Evolutionary conservation across 2,888 invertebrate genomes (phyloP).

Genomic region (Dasypogon diadema): DNA sequence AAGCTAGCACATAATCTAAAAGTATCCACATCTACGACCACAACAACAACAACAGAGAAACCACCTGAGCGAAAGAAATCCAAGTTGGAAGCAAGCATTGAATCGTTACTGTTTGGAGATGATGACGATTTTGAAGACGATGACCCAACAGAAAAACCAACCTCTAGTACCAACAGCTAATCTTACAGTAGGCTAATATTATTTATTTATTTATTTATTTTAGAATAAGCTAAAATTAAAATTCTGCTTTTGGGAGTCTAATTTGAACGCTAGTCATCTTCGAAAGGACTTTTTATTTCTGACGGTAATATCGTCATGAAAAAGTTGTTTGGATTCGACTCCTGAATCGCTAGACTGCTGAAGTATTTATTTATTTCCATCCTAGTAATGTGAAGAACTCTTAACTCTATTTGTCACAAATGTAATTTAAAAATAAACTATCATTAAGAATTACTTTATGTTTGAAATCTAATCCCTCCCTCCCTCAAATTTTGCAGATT

Average conservation of each 20-base stretch:
- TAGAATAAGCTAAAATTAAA: background rate
- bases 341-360: constrained; percentile 38
- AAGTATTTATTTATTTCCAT: constrained; percentile 34
- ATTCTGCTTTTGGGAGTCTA: constrained; percentile 42
- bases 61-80: constrained; percentile 63
- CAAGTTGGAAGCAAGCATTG: constrained; percentile 66
- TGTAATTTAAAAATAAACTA: background rate
- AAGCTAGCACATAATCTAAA: constrained; percentile 40
- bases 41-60: constrained; percentile 53
- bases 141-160: constrained; percentile 13
- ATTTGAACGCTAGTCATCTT: constrained; percentile 11
- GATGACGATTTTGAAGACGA: constrained; percentile 60
- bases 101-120: constrained; percentile 66
- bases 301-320: background rate
- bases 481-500: background rate
- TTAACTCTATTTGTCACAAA: background rate
- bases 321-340: constrained; percentile 30
- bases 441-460: background rate
- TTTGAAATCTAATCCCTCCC: too few relatives aligned
- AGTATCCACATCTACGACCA: constrained; percentile 16
- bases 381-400: background rate
- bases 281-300: background rate
- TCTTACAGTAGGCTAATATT: constrained; percentile 21
- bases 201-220: constrained; percentile 42
- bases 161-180: constrained; percentile 39